Evolutionary conservation across 2,797 vertebrate species (phyloP).

Genomic region (Vipera latastei): DNA sequence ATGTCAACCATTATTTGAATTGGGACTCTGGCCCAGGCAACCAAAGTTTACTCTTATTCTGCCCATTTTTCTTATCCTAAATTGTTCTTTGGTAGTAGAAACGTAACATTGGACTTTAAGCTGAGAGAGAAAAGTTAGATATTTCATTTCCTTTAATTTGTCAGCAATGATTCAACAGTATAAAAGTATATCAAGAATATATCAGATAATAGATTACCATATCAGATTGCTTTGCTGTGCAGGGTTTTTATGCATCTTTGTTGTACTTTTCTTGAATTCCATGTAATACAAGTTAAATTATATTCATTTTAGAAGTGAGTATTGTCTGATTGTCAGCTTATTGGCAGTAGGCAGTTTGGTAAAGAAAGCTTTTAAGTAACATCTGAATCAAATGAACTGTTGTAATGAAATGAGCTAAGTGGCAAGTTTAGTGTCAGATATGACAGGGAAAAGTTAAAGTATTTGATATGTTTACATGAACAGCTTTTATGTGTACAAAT

Average conservation of each 20-base stretch:
- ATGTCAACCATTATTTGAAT: neutral
- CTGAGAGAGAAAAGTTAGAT: neutral
- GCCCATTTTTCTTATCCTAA: neutral
- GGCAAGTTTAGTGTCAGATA: constrained; percentile 33
- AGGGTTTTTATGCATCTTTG: neutral
- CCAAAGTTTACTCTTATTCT: neutral
- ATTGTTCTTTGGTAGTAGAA: neutral
- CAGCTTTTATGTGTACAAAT: neutral
- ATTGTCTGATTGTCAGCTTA: neutral
- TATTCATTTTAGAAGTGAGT: neutral
- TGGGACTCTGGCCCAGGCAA: neutral
- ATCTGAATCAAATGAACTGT: constrained; percentile 23
- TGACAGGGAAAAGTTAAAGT: constrained; percentile 10
- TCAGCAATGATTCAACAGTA: neutral
- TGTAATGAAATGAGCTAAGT: constrained; percentile 14
- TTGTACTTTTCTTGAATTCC: neutral
- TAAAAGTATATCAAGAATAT: neutral
- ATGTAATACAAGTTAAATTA: neutral
- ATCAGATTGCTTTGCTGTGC: neutral
- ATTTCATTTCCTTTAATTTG: neutral
- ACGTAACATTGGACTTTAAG: neutral
- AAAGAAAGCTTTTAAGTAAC: constrained; percentile 23
- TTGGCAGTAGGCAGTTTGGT: neutral
- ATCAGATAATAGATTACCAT: neutral
- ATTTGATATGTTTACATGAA: constrained; percentile 14